phyloP scores from a whole-genome alignment of 2,797 vertebrate genomes.

The Caiman crocodilus region DNA sequence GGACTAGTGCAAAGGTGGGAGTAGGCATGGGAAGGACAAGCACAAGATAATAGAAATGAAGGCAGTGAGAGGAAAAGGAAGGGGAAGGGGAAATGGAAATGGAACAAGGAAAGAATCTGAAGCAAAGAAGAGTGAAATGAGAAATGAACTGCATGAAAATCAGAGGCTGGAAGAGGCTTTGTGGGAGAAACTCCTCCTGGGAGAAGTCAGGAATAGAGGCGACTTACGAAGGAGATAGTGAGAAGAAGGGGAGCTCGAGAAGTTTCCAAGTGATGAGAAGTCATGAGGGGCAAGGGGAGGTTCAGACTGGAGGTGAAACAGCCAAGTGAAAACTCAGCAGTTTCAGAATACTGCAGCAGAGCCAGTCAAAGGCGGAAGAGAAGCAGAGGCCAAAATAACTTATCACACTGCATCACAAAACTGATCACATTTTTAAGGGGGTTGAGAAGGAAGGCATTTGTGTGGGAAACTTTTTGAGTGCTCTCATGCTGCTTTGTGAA shows the following conservation, averaged over 20 bases:
- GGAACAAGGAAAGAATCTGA: background rate
- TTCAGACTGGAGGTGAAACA: background rate
- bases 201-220: too few relatives aligned
- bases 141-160: background rate
- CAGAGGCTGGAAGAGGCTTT: too few relatives aligned
- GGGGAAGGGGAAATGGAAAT: background rate
- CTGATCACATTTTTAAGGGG: too few relatives aligned
- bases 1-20: background rate
- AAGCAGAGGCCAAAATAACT: too few relatives aligned
- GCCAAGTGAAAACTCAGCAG: background rate
- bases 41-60: background rate
- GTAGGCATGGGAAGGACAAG: background rate
- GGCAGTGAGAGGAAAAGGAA: background rate
- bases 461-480: too few relatives aligned
- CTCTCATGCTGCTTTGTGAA: background rate
- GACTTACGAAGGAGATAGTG: too few relatives aligned
- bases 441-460: too few relatives aligned
- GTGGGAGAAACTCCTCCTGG: too few relatives aligned
- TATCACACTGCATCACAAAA: too few relatives aligned
- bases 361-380: too few relatives aligned
- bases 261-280: too few relatives aligned
- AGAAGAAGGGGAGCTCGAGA: too few relatives aligned
- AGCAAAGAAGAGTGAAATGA: background rate
- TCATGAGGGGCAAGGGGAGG: background rate
- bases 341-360: background rate